Evolutionary conservation across 2,888 invertebrate species (phyloP).

Genomic region (Villa cingulata): DNA sequence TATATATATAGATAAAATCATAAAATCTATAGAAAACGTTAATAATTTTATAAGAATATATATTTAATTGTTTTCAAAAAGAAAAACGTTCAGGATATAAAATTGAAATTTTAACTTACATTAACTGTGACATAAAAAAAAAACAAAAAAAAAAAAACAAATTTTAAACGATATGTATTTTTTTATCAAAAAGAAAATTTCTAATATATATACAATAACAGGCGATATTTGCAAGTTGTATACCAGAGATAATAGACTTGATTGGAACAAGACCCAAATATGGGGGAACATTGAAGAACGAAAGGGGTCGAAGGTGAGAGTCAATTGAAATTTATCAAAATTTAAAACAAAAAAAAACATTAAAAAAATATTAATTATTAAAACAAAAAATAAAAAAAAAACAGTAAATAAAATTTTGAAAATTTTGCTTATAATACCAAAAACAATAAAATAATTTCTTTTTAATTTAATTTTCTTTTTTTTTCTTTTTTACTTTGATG

Average conservation of each 20-base stretch:
- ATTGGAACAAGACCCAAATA: conserved; percentile 99
- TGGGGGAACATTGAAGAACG: conserved; percentile 99
- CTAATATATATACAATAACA: conserved; percentile 39
- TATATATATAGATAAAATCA: too few relatives aligned
- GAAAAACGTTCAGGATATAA: too few relatives aligned
- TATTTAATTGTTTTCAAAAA: too few relatives aligned
- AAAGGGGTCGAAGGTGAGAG: conserved; percentile 99
- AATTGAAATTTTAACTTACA: too few relatives aligned
- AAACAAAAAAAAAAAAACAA: conserved; percentile 14
- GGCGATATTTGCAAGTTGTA: conserved; percentile 99
- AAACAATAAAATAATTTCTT: too few relatives aligned
- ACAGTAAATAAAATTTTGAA: conserved; percentile 15
- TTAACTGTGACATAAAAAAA: too few relatives aligned
- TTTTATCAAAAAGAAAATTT: conserved; percentile 27
- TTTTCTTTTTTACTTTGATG: too few relatives aligned
- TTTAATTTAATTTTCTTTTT: too few relatives aligned
- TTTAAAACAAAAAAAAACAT: neutral
- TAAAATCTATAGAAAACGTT: too few relatives aligned
- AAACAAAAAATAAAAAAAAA: conserved; percentile 14
- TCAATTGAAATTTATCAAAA: conserved; percentile 21
- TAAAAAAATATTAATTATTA: conserved; percentile 15
- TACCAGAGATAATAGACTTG: conserved; percentile 99
- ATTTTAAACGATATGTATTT: conserved; percentile 5
- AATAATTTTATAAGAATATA: too few relatives aligned
- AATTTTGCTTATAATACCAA: too few relatives aligned